These are phyloP conservation scores for Pemphredon lugubris DNA, from an alignment of 2,888 invertebrate species.

Conservation along the genomic window DNA sequence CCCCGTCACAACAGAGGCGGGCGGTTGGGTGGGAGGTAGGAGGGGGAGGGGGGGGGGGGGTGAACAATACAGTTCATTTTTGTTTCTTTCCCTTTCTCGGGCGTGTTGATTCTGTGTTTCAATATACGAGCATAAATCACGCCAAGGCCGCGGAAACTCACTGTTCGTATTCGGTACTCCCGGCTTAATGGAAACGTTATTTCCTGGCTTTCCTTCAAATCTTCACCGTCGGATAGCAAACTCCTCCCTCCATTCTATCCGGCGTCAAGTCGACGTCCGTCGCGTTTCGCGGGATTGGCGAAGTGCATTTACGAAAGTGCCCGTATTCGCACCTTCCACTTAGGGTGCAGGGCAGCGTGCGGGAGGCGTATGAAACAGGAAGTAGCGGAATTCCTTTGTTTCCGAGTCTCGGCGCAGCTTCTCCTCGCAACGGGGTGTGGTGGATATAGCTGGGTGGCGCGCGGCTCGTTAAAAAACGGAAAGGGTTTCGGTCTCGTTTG, in stretches of 20 bases:
- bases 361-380: conserved; percentile 44
- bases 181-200: conserved; percentile 38
- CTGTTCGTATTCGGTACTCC: conserved; percentile 40
- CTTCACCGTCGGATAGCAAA: conserved; percentile 4
- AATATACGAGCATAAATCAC: no score
- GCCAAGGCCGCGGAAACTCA: conserved; percentile 1
- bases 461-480: conserved; percentile 49
- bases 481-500: conserved; percentile 40
- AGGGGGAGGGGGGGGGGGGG: no score
- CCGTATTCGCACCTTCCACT: conserved; percentile 60
- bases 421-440: conserved; percentile 1
- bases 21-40: no score
- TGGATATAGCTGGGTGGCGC: no score
- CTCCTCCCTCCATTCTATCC: conserved; percentile 8
- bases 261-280: conserved; percentile 12
- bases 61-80: no score
- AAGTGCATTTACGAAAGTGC: conserved; percentile 60
- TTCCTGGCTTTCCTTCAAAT: conserved; percentile 24
- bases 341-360: conserved; percentile 22
- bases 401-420: conserved; percentile 23
- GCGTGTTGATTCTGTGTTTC: no score
- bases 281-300: conserved; percentile 15
- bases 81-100: no score
- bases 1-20: no score
- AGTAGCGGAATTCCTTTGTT: conserved; percentile 54